Base-by-base conservation (phyloP, 2,888 invertebrate genomes). In the Brenthis daphne region DNA sequence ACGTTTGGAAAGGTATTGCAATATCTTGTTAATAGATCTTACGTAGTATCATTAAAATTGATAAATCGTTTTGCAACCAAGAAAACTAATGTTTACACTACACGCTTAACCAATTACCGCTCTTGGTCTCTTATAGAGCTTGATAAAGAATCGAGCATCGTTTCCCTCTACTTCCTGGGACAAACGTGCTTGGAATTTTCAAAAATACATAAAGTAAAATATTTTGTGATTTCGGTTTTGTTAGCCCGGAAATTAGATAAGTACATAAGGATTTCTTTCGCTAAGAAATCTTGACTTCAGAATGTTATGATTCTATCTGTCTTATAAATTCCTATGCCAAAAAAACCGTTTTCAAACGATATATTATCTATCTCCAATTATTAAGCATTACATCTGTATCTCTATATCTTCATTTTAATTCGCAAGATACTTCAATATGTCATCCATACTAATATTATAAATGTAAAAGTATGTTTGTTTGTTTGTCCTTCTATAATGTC, bases 131-230 rank as follows among this genome's bases (percentile, higher is more conserved):
- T 61, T 53, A 54, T 29, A 61, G 56, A 68, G 65, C 57, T 64
- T 73, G 73, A 73, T 73, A 57, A 73, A 70, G 70, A 67, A 72
- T 72, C 74, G 69, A 67, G 66, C 72, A 69, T 58, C 74, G 66
- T 69, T 67, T 71, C 61, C 65, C 65, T 70, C 68, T 57, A 70
- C 68, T 61, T 70, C 71, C 71, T 63, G 68, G 57, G 50, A 57
- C 65, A 63, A 65, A 68, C 71, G 68, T 71, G 68, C 65, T 68
- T 71, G 65, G 65, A 65, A 63, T 71, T 68, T 71, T 55, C 53
- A 61, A 63, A 67, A 50, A 67, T 67, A 61, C 48, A 60, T 61
- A 60, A n/a, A 68, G 65, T 63, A 53, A 70, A 37, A 51, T 63
- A 53, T 63, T 54, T 54, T 53, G 53, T 63, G 53, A 53, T 63